These are phyloP conservation scores for Hypotaenidia okinawae DNA, from an alignment of 2,797 vertebrate genomes.

Conservation along the genomic window DNA sequence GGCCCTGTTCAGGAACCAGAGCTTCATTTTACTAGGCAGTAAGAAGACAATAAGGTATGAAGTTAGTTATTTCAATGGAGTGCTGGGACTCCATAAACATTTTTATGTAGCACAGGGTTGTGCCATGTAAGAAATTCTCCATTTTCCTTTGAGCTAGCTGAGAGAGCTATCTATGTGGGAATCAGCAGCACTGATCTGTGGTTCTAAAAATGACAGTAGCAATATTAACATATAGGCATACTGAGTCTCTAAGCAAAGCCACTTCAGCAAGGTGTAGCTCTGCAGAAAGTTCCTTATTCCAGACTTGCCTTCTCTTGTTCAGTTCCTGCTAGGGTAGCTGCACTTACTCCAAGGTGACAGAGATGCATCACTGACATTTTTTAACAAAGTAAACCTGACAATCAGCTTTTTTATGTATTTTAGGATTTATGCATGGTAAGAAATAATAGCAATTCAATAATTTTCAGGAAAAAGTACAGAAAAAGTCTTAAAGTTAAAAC, in stretches of 20 bases:
- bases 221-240: background rate
- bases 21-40: background rate
- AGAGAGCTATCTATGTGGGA: background rate
- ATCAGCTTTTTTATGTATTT: background rate
- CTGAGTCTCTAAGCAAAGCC: background rate
- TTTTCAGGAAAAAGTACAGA: background rate
- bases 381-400: background rate
- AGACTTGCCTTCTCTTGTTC: background rate
- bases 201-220: background rate
- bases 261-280: background rate
- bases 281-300: background rate
- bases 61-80: background rate
- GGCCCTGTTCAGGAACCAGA: background rate
- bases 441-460: background rate
- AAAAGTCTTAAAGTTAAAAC: background rate
- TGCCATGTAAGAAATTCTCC: background rate
- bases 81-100: background rate
- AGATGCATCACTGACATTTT: background rate
- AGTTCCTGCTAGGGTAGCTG: background rate
- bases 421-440: background rate
- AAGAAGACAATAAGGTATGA: background rate
- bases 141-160: background rate
- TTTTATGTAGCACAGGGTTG: background rate
- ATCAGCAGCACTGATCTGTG: fast-evolving
- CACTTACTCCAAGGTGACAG: background rate